Conservation (phyloP, 2,888 invertebrate species). For the Nephrotoma guestfalica region DNA sequence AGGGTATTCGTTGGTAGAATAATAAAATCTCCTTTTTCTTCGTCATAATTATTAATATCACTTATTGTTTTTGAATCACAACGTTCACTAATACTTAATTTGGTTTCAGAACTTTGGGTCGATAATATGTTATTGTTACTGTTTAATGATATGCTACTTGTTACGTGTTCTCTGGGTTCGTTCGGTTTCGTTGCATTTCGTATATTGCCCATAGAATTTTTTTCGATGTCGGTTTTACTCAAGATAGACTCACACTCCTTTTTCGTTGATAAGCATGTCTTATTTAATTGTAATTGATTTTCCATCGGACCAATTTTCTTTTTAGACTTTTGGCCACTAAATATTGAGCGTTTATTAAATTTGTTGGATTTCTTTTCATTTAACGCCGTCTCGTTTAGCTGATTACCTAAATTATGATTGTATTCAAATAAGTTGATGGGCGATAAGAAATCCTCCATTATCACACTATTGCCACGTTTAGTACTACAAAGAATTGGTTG, state of each 20-base stretch:
- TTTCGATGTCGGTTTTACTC: slow-evolving; percentile 5
- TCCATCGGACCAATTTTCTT: slow-evolving; percentile 32
- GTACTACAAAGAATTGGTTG: slow-evolving; percentile 25
- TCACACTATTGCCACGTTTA: slow-evolving; percentile 27
- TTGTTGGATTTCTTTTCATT: neutral
- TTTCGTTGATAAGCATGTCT: slow-evolving; percentile 13
- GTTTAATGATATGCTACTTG: neutral
- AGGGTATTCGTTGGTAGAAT: slow-evolving; percentile 32
- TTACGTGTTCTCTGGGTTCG: neutral
- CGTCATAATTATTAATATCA: slow-evolving; percentile 26
- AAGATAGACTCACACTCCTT: neutral
- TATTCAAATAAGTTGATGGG: slow-evolving; percentile 19
- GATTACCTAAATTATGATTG: neutral
- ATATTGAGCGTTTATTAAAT: slow-evolving; percentile 19
- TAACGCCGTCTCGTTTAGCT: neutral
- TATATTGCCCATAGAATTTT: slow-evolving; percentile 6
- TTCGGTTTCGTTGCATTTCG: neutral
- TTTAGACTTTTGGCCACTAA: slow-evolving; percentile 26
- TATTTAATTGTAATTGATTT: slow-evolving; percentile 22
- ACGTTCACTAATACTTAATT: neutral
- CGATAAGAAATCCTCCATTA: slow-evolving; percentile 28
- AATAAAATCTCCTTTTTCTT: slow-evolving; percentile 32
- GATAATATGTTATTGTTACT: neutral
- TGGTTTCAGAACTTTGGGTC: neutral
- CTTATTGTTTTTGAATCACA: neutral